phyloP scores from a whole-genome alignment of 2,888 invertebrate genomes.

The Hypomecis punctinalis region DNA sequence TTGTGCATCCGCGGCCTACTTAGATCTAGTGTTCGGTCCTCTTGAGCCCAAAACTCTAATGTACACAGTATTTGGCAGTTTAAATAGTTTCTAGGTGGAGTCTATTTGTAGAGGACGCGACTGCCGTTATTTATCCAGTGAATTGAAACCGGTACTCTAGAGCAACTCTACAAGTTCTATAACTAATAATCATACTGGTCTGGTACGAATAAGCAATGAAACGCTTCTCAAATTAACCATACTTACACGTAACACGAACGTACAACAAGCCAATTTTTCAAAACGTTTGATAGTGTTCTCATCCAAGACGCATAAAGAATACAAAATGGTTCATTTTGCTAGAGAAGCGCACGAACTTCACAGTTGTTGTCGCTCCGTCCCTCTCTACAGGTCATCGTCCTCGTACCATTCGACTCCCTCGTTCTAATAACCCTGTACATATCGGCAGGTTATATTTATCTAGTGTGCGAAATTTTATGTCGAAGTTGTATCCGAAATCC shows the following conservation, averaged over 20 bases:
- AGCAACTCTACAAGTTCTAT: constrained; percentile 13
- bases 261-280: constrained; percentile 12
- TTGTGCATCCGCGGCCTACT: constrained; percentile 56
- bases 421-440: constrained; percentile 78
- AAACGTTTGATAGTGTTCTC: constrained; percentile 17
- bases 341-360: constrained; percentile 76
- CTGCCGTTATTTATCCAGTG: constrained; percentile 29
- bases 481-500: constrained; percentile 15
- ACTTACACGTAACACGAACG: neutral
- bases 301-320: constrained; percentile 34
- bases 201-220: constrained; percentile 11
- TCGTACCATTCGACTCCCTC: constrained; percentile 72
- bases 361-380: constrained; percentile 81
- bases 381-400: constrained; percentile 82
- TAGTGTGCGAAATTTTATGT: constrained; percentile 22
- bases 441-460: constrained; percentile 54
- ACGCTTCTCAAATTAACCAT: neutral
- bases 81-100: constrained; percentile 19
- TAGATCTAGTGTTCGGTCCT: constrained; percentile 47
- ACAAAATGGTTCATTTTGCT: constrained; percentile 43
- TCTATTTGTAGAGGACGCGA: constrained; percentile 26
- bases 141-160: constrained; percentile 31
- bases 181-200: constrained; percentile 7
- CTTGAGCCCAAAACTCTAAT: constrained; percentile 17
- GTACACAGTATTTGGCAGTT: constrained; percentile 22